A percentile compares a stretch with the other conserved stretches of the same genome.
Conservation (phyloP, 2,888 invertebrate genomes). For the Caenorhabditis virilis region DNA sequence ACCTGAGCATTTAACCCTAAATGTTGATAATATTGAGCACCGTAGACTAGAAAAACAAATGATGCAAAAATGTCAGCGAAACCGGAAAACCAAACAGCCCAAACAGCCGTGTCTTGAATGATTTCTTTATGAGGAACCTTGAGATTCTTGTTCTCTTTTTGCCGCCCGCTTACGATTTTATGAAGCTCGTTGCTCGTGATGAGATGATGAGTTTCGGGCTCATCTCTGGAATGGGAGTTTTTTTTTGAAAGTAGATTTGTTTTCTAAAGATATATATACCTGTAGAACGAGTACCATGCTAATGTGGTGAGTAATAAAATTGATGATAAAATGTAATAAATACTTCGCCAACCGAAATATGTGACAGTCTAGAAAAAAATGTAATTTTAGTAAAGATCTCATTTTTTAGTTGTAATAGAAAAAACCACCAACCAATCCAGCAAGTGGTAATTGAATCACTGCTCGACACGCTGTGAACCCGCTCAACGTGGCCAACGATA, state of each 20-base stretch:
- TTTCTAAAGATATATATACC: not conserved
- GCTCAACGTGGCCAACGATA: conserved; percentile 34
- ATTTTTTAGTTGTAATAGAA: not conserved
- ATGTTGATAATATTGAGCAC: conserved; percentile 40
- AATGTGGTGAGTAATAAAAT: conserved; percentile 20
- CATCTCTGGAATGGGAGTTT: conserved; percentile 6
- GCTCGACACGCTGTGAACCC: conserved; percentile 41
- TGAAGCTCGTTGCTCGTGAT: conserved; percentile 20
- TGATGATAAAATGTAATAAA: conserved; percentile 39
- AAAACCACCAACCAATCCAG: conserved; percentile 36
- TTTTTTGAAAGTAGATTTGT: not conserved
- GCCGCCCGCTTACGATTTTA: conserved; percentile 14
- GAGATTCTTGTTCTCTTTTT: conserved; percentile 11
- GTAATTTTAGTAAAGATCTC: not conserved
- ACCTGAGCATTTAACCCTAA: conserved; percentile 37
- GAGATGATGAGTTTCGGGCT: conserved; percentile 22
- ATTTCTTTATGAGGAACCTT: conserved; percentile 28
- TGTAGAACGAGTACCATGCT: conserved; percentile 27
- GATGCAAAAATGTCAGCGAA: conserved; percentile 42
- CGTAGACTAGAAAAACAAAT: conserved; percentile 40
- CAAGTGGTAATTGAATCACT: conserved; percentile 42
- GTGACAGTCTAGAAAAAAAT: conserved; percentile 27
- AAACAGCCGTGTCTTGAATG: conserved; percentile 27
- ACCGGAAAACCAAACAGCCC: conserved; percentile 44
- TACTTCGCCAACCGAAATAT: conserved; percentile 36